Conservation (phyloP, 1,140 invertebrate species). For the Drosophila kikkawai region DNA sequence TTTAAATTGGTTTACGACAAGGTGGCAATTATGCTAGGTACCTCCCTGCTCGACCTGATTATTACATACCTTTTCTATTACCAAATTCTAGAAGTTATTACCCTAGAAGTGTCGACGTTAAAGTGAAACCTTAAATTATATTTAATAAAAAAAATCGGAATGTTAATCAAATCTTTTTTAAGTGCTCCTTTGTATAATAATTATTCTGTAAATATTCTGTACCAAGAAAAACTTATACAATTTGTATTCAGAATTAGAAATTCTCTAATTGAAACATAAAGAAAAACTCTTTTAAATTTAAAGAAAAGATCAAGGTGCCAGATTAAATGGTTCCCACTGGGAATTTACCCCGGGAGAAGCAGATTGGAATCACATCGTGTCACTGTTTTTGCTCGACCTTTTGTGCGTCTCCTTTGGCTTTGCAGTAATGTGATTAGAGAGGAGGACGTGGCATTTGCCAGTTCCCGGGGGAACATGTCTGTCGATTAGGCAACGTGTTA, state of each 20-base stretch:
- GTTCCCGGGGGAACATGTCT: conserved; percentile 43
- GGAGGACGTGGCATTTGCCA: conserved; percentile 11
- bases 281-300: neutral
- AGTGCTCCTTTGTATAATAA: too few species aligned
- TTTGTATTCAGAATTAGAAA: too few species aligned
- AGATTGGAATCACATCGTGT: conserved; percentile 37
- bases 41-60: neutral
- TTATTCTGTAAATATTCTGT: too few species aligned
- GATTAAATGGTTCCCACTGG: conserved; percentile 11
- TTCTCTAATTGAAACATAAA: neutral
- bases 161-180: neutral
- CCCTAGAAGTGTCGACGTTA: neutral
- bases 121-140: neutral
- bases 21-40: conserved; percentile 35
- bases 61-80: conserved; percentile 20
- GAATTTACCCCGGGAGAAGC: neutral
- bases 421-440: conserved; percentile 43
- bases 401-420: conserved; percentile 39
- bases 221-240: too few species aligned
- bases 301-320: neutral
- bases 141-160: neutral
- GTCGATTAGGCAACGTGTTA: conserved; percentile 50
- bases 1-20: conserved; percentile 44
- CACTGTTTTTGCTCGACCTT: conserved; percentile 38
- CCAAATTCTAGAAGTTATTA: conserved; percentile 13